Evolutionary conservation across 2,797 vertebrate genomes (phyloP), one percentile per base, ranked within the genome.

Genomic region (Prunella strophiata): DNA sequence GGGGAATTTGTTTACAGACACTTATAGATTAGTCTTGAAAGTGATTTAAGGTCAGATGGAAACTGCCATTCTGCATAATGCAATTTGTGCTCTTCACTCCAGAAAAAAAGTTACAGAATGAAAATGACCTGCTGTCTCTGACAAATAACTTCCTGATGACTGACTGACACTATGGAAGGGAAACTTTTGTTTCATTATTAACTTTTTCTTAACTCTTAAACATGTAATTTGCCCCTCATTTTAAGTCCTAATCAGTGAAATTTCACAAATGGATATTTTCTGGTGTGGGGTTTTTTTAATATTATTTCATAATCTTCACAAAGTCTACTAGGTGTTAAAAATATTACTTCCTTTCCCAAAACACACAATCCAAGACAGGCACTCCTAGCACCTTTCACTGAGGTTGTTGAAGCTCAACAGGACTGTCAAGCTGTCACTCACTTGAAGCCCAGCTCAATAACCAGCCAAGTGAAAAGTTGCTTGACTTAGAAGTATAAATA

Each of bases 1-100:
- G 58, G 5, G 23, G n/a, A 94, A 94, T 89, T 87, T 90, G 17
- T 91, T 91, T 87, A 91, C 25, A 93, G 19, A 38, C 9, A 34
- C 34, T 89, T 88, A 42, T 38, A 83, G 27, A 71, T 92, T 86
- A 77, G 14, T 34, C 57, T 50, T 16, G 2, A 76, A 78, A 92
- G 45, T 0, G 0, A 70, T 52, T 70, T 59, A 51, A 58, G 23
- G 36, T 88, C 66, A 86, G 62, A 72, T 34, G 38, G 36, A 91
- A 73, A 59, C 36, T n/a, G 45, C 27, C 57, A 40, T 63, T 84
- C 87, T 94, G 57, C 17, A 72, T 48, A 20, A 11, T 57, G 30
- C 32, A 65, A 45, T 67, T 59, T 78, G 71, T 62, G 62, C 18
- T 50, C 48, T 65, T 81, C 68, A 26, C 13, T 54, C 23, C 34